Conservation (phyloP, 2,888 invertebrate genomes). For the Saturnia pavonia region DNA sequence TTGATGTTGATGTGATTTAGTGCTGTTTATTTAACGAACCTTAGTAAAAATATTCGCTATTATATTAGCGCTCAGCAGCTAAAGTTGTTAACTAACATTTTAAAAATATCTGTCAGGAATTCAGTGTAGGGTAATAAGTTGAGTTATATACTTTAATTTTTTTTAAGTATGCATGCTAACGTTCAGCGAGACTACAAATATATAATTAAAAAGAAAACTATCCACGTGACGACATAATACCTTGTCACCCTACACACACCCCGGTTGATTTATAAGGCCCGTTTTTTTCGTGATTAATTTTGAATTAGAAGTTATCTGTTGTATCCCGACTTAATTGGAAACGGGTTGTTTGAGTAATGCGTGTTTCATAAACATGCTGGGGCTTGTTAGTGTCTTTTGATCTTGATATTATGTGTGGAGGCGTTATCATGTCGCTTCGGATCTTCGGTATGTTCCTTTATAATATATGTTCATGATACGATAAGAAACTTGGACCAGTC, state of each 20-base stretch:
- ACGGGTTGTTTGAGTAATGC: conserved; percentile 56
- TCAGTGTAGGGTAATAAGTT: too few species aligned
- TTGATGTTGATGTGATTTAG: too few species aligned
- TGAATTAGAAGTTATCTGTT: conserved; percentile 65
- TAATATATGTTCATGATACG: not conserved
- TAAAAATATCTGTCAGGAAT: too few species aligned
- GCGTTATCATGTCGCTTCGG: conserved; percentile 7
- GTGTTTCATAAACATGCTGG: conserved; percentile 56
- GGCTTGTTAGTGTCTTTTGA: conserved; percentile 26
- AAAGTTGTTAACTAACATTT: too few species aligned
- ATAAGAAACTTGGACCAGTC: too few species aligned
- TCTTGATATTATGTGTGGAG: conserved; percentile 15
- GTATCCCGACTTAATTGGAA: conserved; percentile 51
- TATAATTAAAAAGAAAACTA: not conserved
- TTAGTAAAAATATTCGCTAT: too few species aligned
- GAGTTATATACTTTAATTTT: too few species aligned
- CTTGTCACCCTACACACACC: conserved; percentile 23
- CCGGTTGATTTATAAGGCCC: conserved; percentile 64
- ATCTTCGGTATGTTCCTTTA: not conserved
- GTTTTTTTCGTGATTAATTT: conserved; percentile 68
- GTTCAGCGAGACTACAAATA: not conserved
- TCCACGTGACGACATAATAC: not conserved
- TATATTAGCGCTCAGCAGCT: too few species aligned
- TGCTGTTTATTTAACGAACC: too few species aligned
- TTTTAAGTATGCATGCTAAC: too few species aligned